phyloP scores from a whole-genome alignment of 2,797 vertebrate genomes.

The Lindbergichthys nudifrons region DNA sequence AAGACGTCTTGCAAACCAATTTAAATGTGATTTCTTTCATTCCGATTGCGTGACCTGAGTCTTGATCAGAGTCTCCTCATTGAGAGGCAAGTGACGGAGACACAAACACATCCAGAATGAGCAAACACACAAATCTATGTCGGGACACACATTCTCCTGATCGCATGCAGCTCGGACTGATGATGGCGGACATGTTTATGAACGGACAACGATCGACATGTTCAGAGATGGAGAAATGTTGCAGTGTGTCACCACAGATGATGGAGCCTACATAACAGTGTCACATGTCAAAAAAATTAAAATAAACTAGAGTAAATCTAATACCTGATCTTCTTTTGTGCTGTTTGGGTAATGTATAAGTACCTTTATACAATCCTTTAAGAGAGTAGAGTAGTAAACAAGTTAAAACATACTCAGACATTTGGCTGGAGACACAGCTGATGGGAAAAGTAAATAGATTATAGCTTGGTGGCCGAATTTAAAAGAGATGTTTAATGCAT shows the following conservation, averaged over 20 bases:
- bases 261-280: constrained; percentile 73
- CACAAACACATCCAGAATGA: constrained; percentile 71
- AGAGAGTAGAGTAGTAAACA: constrained; percentile 85
- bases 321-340: constrained; percentile 90
- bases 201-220: constrained; percentile 64
- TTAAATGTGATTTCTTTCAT: constrained; percentile 29
- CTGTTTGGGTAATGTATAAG: constrained; percentile 89
- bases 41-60: constrained; percentile 45
- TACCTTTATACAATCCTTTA: constrained; percentile 88
- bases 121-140: constrained; percentile 84
- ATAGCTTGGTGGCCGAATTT: constrained; percentile 5
- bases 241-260: constrained; percentile 81
- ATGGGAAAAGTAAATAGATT: constrained; percentile 23
- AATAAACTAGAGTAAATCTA: constrained; percentile 70
- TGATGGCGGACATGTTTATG: constrained; percentile 70
- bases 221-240: constrained; percentile 78
- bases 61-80: constrained; percentile 59
- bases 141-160: constrained; percentile 72
- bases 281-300: constrained; percentile 47
- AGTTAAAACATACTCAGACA: constrained; percentile 79
- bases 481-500: constrained; percentile 12
- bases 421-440: constrained; percentile 34
- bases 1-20: constrained; percentile 38
- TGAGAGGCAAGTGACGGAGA: constrained; percentile 56
- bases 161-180: constrained; percentile 81